These are phyloP conservation scores for Panthera leo DNA, from an alignment of 2,113 vertebrate species.

Conservation along the genomic window DNA sequence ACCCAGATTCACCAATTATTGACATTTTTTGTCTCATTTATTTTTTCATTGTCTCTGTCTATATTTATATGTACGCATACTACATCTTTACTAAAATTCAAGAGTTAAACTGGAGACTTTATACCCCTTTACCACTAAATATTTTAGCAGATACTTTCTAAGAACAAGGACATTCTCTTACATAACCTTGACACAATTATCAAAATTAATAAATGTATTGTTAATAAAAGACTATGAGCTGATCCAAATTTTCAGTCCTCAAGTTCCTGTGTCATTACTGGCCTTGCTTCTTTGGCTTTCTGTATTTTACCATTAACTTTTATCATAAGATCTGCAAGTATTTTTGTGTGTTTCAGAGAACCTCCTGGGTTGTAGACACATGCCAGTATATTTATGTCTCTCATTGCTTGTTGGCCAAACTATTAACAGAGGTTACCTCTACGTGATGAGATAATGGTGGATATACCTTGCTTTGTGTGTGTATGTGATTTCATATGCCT, in stretches of 20 bases:
- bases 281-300: background rate
- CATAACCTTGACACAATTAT: background rate
- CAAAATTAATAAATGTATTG: background rate
- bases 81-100: background rate
- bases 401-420: background rate
- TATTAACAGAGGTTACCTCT: background rate
- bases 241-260: background rate
- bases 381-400: background rate
- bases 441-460: background rate
- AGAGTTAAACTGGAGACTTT: background rate
- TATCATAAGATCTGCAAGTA: background rate
- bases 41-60: background rate
- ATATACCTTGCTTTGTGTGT: background rate
- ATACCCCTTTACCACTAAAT: background rate
- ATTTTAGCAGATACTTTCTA: background rate
- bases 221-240: background rate
- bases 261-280: background rate
- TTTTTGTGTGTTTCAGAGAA: background rate
- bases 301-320: background rate
- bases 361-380: background rate
- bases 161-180: background rate
- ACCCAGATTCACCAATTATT: background rate
- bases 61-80: background rate
- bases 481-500: background rate
- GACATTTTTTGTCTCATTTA: background rate